These are phyloP conservation scores for Apis mellifera DNA, from an alignment of 1,140 invertebrate species.

Conservation along the genomic window DNA sequence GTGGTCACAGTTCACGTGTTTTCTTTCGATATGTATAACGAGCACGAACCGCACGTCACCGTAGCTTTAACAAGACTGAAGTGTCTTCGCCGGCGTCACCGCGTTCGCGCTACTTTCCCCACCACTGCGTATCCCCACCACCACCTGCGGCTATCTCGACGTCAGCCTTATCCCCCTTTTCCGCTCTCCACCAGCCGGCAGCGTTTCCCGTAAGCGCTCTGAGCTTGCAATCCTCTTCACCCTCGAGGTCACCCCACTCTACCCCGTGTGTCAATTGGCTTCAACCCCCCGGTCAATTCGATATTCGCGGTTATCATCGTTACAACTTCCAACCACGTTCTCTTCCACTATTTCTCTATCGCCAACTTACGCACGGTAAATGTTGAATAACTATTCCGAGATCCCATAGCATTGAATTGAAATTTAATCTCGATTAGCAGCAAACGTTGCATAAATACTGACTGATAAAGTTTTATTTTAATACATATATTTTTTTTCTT, in stretches of 20 bases:
- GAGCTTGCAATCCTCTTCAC: conserved; percentile 60
- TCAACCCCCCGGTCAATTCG: conserved; percentile 37
- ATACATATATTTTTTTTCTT: no score
- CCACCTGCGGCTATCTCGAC: conserved; percentile 17
- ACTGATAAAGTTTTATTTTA: no score
- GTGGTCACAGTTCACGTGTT: conserved; percentile 69
- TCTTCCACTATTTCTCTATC: not conserved
- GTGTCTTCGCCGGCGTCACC: conserved; percentile 41
- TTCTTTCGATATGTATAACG: conserved; percentile 52
- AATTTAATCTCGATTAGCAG: no score
- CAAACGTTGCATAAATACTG: no score
- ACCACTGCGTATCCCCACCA: conserved; percentile 7
- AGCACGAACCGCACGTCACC: conserved; percentile 70
- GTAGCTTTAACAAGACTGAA: conserved; percentile 72
- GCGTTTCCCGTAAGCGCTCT: conserved; percentile 56
- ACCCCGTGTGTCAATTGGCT: conserved; percentile 36
- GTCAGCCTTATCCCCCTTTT: conserved; percentile 22
- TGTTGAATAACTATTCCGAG: no score
- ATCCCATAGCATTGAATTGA: no score
- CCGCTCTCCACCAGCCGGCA: not conserved
- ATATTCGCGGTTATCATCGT: conserved; percentile 19
- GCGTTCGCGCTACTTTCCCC: conserved; percentile 47
- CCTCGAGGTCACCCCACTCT: conserved; percentile 32
- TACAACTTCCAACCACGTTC: not conserved
- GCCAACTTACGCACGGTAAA: not conserved